Base-by-base conservation (phyloP, 35 echinoderm and acorn worm genomes). In the Apostichopus californicus region DNA sequence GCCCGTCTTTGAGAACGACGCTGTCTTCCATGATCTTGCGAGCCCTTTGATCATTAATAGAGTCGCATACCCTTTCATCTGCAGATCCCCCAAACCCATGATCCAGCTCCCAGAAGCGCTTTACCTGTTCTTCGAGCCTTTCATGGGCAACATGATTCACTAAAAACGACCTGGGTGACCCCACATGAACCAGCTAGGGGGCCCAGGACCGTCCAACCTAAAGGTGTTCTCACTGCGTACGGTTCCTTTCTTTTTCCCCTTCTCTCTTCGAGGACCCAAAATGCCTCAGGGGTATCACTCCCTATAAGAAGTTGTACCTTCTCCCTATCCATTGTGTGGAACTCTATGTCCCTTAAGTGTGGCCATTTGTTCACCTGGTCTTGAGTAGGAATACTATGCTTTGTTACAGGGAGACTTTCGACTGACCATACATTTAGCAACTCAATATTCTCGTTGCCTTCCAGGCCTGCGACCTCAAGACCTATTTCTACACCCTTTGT, bases 81-180 rank as follows among this genome's bases (percentile, higher is more conserved):
- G 17, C 14, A 12, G 25, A 78, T 58, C 18, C 86, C 24, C 6
- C 78, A 28, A 28, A 28, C 14, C 3, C 20, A 82, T 66, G 73
- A 15, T 94, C 93, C 56, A 88, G n/a, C 92, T 94, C 60, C 93
- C 93, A 94, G 18, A 94, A 94, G 68, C n/a, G 18, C 64, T 90
- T n/a, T 61, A 61, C 13, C 70, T 71, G 26, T n/a, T 90, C 18
- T 0, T 54, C 53, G 65, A 89, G 86, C 23, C 54, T 21, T 78
- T 80, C 21, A 59, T 94, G 57, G 28, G n/a, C 25, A n/a, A 90
- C 24, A 61, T 89, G 57, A 57, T 90, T 63, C 15, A 90, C 54
- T 23, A 12, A 34, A 46, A 56, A 90, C 6, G 21, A 20, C 7
- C 56, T 83, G 26, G 26, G 26, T 28, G 26, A 28, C 14, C 54